Base-by-base conservation (phyloP, 2,888 invertebrate species). In the Sminthurides aquaticus region DNA sequence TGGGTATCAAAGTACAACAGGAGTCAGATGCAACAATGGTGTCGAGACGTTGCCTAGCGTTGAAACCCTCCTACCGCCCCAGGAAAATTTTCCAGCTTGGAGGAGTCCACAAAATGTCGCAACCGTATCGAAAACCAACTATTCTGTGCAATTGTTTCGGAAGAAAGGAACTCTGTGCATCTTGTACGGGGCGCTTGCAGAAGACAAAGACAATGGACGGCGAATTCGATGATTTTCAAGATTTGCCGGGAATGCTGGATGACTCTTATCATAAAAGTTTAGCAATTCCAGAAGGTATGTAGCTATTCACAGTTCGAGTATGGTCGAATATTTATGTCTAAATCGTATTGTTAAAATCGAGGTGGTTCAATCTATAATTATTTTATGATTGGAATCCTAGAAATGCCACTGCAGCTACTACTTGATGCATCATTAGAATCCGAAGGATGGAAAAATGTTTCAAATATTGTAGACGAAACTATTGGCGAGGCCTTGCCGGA, bases 41-140 rank as follows among this genome's bases (percentile, higher is more conserved):
- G 18, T 49, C 69, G 43, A 64, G 70, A 54, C 57, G 72, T 52
- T 72, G 72, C 48, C 60, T 66, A 43, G 67, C 69, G 27, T 64
- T 67, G n/a, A 64, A 65, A 57, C 69, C 70, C 11, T 34, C 43
- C 43, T 68, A 67, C 48, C 63, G 64, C 49, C 69, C 64, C 49
- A 58, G 71, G 58, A 71, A 71, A 66, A 67, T 71, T 26, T 69
- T 69, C 62, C 71, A 70, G 57, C 62, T 71, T 2, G 71, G 71
- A 25, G 71, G 71, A 55, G 66, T 71, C 26, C 71, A 71, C 34
- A 70, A 70, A 48, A 69, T 71, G 43, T 67, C 63, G 26, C 65
- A 66, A 22, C 48, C 67, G 2, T 18, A 25, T 5, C 52, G 62
- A 27, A 59, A 62, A n/a, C 68, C 69, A 15, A 65, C 69, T 18